Evolutionary conservation across 2,888 invertebrate species (phyloP), one percentile per base, ranked within the genome.

Genomic region (Acheta domesticus): DNA sequence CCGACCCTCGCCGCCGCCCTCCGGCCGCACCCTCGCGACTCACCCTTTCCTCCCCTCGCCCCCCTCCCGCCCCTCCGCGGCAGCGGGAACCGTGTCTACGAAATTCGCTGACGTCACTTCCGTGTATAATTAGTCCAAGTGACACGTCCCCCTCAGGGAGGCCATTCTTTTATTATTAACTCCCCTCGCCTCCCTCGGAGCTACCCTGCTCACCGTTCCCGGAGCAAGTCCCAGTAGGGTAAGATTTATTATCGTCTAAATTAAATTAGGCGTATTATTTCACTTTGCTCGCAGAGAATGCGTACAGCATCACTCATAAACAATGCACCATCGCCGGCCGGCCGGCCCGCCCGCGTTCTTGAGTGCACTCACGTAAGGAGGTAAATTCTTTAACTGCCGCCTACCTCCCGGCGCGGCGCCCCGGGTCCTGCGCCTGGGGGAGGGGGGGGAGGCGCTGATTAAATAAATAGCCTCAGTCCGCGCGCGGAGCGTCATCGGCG

Each of bases 211-310:
- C 79, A 62, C 75, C 48, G 50, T 81, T 74, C 77, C 36, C 76
- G 62, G 62, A 76, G 78, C 74, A 79, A 81, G 77, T 81, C 81
- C 81, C 81, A 76, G 81, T 76, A 62, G 81, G 79, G 77, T 78
- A 79, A 81, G 80, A 81, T 81, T 81, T 81, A 81, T 80, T 80
- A 81, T 79, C 79, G 78, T 78, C 78, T 79, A 80, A 81, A 81
- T 81, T 80, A 81, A 81, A 81, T 81, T 81, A 81, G 81, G 81
- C 81, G 81, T 81, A 81, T 81, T 81, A 81, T 81, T 81, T 81
- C 81, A 81, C 80, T 81, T 81, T 77, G 73, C 81, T 50, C 12
- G 73, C 62, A n/a, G 79, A 74, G 79, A 80, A 80, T 50, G 62
- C 77, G 76, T 78, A 77, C 79, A 79, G 77, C 77, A 78, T 49